Conservation (phyloP, 2,113 vertebrate species). For the Microcebus jonahi region DNA sequence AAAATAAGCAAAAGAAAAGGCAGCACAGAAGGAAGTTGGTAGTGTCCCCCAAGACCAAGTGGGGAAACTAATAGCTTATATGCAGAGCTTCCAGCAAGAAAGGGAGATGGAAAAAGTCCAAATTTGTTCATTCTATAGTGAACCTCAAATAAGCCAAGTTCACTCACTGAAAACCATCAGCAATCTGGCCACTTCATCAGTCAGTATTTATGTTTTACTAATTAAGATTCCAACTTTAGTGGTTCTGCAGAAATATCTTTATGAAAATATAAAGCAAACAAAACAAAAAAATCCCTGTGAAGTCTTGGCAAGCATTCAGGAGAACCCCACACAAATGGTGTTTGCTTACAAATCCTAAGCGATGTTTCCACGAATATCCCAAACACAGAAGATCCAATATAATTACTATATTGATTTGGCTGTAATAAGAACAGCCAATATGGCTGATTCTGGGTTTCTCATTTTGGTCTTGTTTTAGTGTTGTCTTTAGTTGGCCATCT, state of each 20-base stretch:
- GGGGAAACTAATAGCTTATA: background rate
- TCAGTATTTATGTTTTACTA: slow-evolving; percentile 14
- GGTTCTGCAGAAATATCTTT: slow-evolving; percentile 29
- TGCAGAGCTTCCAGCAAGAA: background rate
- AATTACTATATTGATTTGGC: background rate
- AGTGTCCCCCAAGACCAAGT: background rate
- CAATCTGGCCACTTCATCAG: background rate
- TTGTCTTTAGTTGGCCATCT: background rate
- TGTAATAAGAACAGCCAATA: background rate
- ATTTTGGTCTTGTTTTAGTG: background rate
- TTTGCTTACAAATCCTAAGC: slow-evolving; percentile 35
- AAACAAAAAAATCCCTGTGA: background rate
- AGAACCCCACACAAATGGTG: background rate
- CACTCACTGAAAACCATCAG: background rate
- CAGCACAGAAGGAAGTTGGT: background rate
- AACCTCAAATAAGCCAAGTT: background rate
- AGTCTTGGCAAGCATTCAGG: slow-evolving; percentile 9
- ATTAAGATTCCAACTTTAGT: background rate
- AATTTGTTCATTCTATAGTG: background rate
- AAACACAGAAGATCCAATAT: background rate
- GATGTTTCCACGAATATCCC: slow-evolving; percentile 16
- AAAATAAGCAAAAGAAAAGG: background rate
- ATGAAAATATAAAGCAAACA: background rate
- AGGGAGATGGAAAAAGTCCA: background rate
- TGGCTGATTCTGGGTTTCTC: background rate